A percentile compares a stretch with the other conserved stretches of the same genome.
Conservation (phyloP, 2,113 vertebrate species). For the Okapia johnstoni region DNA sequence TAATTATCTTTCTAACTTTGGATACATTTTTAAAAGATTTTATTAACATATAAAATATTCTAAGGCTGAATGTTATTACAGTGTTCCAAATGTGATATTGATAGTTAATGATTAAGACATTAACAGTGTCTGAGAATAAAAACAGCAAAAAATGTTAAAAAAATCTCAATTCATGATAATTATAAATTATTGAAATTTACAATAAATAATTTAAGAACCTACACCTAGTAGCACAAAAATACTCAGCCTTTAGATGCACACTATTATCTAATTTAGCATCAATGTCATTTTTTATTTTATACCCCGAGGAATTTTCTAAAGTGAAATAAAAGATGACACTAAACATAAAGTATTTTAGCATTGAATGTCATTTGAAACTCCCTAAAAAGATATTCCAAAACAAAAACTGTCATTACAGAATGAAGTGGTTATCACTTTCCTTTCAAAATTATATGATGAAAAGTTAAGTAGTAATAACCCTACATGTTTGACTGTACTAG, state of each 20-base stretch:
- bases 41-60: not conserved
- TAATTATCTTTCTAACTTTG: not conserved
- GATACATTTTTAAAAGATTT: not conserved
- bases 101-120: constrained; percentile 4
- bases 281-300: constrained; percentile 62
- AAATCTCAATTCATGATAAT: constrained; percentile 2
- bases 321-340: constrained; percentile 55
- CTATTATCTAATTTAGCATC: constrained; percentile 50
- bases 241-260: not conserved
- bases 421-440: constrained; percentile 54
- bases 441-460: constrained; percentile 55
- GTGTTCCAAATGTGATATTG: not conserved
- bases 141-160: not conserved
- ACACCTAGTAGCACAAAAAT: not conserved
- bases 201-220: constrained; percentile 35
- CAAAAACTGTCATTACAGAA: constrained; percentile 45
- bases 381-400: constrained; percentile 46
- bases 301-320: constrained; percentile 50
- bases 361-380: constrained; percentile 53
- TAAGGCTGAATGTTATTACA: not conserved
- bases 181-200: constrained; percentile 50
- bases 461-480: constrained; percentile 74
- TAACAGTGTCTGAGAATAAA: constrained; percentile 2
- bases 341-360: constrained; percentile 43
- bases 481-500: constrained; percentile 71